Evolutionary conservation across 2,797 vertebrate genomes (phyloP).

Genomic region (Cebuella pygmaea): DNA sequence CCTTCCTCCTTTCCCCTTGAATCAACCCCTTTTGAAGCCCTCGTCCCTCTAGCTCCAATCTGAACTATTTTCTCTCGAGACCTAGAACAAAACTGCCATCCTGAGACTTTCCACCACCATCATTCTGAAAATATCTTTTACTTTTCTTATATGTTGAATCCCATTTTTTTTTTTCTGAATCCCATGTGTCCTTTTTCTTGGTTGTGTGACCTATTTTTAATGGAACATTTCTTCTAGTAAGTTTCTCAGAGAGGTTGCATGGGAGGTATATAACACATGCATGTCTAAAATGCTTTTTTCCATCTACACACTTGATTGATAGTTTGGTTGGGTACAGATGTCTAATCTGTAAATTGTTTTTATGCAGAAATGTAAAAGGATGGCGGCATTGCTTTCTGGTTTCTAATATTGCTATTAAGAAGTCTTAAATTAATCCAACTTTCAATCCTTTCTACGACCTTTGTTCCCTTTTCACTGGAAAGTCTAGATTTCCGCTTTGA

Average conservation of each 20-base stretch:
- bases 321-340: background rate
- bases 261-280: background rate
- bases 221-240: background rate
- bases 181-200: background rate
- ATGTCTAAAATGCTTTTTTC: background rate
- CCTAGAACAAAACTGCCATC: background rate
- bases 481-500: background rate
- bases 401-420: background rate
- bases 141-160: conserved; percentile 18
- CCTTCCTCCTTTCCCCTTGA: background rate
- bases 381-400: background rate
- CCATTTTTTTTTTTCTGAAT: background rate
- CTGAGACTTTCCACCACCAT: background rate
- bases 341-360: background rate
- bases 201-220: conserved; percentile 11
- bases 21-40: background rate
- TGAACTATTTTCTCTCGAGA: background rate
- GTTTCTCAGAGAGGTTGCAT: background rate
- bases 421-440: background rate
- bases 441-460: background rate
- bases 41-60: background rate
- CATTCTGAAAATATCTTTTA: background rate
- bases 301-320: background rate
- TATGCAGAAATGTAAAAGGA: conserved; percentile 14
- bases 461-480: background rate